Conservation (phyloP, 2,888 invertebrate genomes). For the Fissipunctia ypsillon region DNA sequence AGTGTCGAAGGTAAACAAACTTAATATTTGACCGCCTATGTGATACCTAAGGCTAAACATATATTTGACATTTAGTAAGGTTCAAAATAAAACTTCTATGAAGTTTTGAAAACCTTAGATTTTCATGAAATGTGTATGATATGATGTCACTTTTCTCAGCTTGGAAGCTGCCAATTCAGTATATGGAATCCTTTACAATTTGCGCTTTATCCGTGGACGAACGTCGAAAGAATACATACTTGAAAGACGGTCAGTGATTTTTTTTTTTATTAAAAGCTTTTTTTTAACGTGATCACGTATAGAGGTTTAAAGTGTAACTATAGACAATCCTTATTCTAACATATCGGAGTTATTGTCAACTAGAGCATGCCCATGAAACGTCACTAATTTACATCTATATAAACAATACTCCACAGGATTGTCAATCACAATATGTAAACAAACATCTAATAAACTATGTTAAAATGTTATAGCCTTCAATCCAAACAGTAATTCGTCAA, state of each 20-base stretch:
- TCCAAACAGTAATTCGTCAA: conserved; percentile 21
- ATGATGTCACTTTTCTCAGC: conserved; percentile 19
- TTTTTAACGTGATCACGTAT: conserved; percentile 1
- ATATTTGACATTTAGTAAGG: conserved; percentile 1
- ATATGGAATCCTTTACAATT: background rate
- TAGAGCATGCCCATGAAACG: conserved; percentile 42
- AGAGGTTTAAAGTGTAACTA: conserved; percentile 12
- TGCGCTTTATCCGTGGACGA: conserved; percentile 1
- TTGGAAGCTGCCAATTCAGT: background rate
- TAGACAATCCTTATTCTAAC: conserved; percentile 34
- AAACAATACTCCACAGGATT: conserved; percentile 23
- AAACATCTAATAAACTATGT: conserved; percentile 19
- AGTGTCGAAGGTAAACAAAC: conserved; percentile 20
- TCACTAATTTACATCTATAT: conserved; percentile 29
- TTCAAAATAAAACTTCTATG: conserved; percentile 34
- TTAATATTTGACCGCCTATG: conserved; percentile 8
- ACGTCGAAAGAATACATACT: background rate
- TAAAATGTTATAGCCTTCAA: conserved; percentile 7
- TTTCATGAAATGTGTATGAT: conserved; percentile 36
- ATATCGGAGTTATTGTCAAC: conserved; percentile 57
- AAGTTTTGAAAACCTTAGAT: conserved; percentile 47
- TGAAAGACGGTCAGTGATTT: background rate
- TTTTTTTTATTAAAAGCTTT: background rate
- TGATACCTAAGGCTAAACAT: conserved; percentile 6
- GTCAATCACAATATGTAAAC: conserved; percentile 11